Evolutionary conservation across 2,113 vertebrate species (phyloP).

Genomic region (Oncorhynchus clarkii): DNA sequence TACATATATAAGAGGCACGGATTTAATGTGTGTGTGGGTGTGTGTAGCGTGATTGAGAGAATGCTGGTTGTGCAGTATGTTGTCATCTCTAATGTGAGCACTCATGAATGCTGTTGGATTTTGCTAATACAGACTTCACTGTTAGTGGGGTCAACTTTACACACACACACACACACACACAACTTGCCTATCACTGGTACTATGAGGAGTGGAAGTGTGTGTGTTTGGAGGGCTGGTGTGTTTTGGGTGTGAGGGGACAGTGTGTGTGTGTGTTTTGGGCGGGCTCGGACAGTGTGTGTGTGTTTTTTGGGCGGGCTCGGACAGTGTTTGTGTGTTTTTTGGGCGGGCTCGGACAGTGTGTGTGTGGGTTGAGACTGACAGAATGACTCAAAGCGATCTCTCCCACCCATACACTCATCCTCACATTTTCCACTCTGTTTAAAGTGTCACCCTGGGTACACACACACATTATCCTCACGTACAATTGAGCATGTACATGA

Average conservation of each 20-base stretch:
- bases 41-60: conserved; percentile 23
- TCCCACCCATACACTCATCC: conserved; percentile 1
- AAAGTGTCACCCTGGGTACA: conserved; percentile 1
- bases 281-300: background rate
- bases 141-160: too few species aligned
- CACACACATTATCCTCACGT: background rate
- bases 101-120: too few species aligned
- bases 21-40: conserved; percentile 20
- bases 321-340: background rate
- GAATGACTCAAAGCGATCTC: conserved; percentile 13
- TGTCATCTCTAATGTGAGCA: too few species aligned
- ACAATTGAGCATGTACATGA: background rate
- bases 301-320: background rate
- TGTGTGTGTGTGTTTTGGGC: background rate
- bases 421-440: background rate
- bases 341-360: background rate
- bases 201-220: too few species aligned
- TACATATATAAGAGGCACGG: background rate
- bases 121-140: too few species aligned
- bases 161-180: too few species aligned
- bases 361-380: background rate
- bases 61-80: conserved; percentile 57
- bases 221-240: background rate
- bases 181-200: too few species aligned
- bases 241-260: background rate